Base-by-base conservation (phyloP, 2,797 vertebrate species). In the Bradypodion ventrale region DNA sequence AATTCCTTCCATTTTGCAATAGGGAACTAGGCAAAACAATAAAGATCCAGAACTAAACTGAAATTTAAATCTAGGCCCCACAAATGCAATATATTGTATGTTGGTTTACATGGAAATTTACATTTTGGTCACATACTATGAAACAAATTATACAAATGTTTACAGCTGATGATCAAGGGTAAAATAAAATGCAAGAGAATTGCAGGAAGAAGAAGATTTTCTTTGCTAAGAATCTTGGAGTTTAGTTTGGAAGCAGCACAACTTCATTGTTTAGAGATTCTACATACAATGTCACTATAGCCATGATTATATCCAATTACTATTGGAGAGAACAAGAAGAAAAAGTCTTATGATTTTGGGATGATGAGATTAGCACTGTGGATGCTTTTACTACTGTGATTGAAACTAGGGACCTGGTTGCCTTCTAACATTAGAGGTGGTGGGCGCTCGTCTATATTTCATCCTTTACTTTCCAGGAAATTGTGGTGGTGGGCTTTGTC, bases 401-500 rank as follows among this genome's bases (percentile, higher is more conserved):
- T 15, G 19, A 27, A 68, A 49, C 3, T 4, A 4, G 44, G 29
- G 42, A 46, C 12, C 59, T 74, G 60, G 56, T 85, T n/a, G 68
- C 83, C 69, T 84, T 82, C 62, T 86, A 7, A 56, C 9, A 2
- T 8, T 35, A 37, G 63, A 49, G 40, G 79, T 83, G 84, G 81
- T 40, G 75, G 72, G 59, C 1, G 35, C 13, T n/a, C 32, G 32
- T 40, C 37, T 49, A 7, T 13, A 15, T n/a, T 79, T 68, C 46
- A 74, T 87, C 32, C 78, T 75, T 83, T 23, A 3, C 78, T 83
- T 63, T 70, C 23, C 63, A 83, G 87, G 70, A 49, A 73, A 32
- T 8, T 16, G 8, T 0, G 85, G 90, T 90, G 87, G 81, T 21
- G 3, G 85, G 77, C 44, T 78, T 87, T 89, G 35, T 81, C 75